These are phyloP conservation scores for Rhabdomys pumilio DNA, from an alignment of 2,797 vertebrate species.

Conservation along the genomic window DNA sequence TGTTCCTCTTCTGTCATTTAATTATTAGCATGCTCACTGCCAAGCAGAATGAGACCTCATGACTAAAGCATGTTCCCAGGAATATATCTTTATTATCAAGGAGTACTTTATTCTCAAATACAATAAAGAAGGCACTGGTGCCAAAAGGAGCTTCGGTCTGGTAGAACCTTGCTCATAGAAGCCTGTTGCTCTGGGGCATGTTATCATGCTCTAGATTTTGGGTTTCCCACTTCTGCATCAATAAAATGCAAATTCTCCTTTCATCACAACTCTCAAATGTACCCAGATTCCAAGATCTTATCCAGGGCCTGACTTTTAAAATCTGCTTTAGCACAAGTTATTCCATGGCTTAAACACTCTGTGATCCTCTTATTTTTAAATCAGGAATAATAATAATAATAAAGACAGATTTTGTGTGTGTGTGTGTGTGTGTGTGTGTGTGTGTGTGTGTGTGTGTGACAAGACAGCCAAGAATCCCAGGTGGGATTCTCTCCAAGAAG, in stretches of 20 bases:
- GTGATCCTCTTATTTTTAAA: slow-evolving; percentile 65
- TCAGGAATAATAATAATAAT: slow-evolving; percentile 17
- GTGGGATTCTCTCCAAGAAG: slow-evolving; percentile 54
- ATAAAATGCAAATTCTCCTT: slow-evolving; percentile 16
- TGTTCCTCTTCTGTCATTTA: not conserved
- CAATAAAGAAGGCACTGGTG: not conserved
- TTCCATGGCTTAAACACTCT: slow-evolving; percentile 7
- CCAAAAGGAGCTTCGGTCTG: not conserved
- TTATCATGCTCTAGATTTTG: not conserved
- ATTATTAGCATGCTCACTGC: not conserved
- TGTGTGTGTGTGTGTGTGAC: slow-evolving; percentile 35
- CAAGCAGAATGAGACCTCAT: not conserved
- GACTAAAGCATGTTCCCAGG: not conserved
- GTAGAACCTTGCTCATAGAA: not conserved
- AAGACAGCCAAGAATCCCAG: slow-evolving; percentile 72
- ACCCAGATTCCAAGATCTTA: slow-evolving; percentile 10
- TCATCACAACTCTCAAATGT: not conserved
- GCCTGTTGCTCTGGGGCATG: not conserved
- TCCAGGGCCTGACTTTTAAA: not conserved
- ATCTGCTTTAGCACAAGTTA: slow-evolving; percentile 36
- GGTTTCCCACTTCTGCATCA: not conserved
- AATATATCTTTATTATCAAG: not conserved
- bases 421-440: slow-evolving; percentile 5
- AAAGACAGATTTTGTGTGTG: slow-evolving; percentile 27
- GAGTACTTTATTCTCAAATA: slow-evolving; percentile 7